phyloP scores from a whole-genome alignment of 2,888 invertebrate species.

The Pristionchus fissidentatus region DNA sequence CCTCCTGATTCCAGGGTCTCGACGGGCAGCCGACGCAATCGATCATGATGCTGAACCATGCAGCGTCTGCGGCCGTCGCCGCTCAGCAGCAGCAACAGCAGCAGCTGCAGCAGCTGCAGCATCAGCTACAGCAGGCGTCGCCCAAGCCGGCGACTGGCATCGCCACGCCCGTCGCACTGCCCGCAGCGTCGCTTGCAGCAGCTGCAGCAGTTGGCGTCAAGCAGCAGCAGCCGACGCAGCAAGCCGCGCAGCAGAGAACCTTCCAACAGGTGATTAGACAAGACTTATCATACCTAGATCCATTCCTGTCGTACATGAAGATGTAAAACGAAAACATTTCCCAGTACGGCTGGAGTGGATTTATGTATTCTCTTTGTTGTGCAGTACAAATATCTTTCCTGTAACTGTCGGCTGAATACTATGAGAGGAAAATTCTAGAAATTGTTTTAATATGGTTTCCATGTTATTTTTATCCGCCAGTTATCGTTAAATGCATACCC shows the following conservation, averaged over 20 bases:
- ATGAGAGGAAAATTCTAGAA: no score
- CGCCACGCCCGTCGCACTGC: not conserved
- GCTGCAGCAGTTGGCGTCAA: conserved; percentile 5
- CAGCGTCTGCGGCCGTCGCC: not conserved
- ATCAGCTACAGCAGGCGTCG: not conserved
- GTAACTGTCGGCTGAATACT: no score
- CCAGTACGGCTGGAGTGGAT: not conserved
- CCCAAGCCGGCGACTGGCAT: not conserved
- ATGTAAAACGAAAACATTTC: not conserved
- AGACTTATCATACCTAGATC: not conserved
- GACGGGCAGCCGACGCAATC: not conserved
- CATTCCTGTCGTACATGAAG: not conserved
- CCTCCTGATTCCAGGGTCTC: not conserved
- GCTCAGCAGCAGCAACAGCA: not conserved
- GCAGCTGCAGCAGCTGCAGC: not conserved
- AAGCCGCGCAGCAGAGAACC: not conserved
- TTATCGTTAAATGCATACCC: no score
- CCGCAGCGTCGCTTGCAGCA: not conserved
- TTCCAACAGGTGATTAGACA: conserved; percentile 26
- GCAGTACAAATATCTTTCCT: no score
- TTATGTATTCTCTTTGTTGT: not conserved
- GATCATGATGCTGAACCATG: conserved; percentile 8
- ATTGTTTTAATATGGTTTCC: no score
- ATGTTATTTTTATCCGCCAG: no score
- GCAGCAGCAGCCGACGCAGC: not conserved